These are phyloP conservation scores for Lutraria rhynchaena DNA, from an alignment of 1,140 invertebrate species.

Conservation along the genomic window DNA sequence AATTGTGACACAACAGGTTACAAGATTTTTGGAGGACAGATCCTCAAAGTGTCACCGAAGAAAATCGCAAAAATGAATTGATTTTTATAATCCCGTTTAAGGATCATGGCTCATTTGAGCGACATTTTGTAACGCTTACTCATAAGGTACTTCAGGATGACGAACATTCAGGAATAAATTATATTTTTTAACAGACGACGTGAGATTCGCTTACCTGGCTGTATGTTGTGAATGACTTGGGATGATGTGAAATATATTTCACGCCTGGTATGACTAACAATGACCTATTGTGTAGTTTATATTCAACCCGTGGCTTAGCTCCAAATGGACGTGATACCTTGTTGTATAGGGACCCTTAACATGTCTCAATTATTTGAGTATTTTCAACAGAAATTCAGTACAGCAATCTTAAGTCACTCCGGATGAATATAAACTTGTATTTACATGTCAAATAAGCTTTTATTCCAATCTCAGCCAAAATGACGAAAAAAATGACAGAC, in stretches of 20 bases:
- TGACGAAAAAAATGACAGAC: constrained; percentile 39
- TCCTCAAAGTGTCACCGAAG: constrained; percentile 36
- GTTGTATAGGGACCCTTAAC: not conserved
- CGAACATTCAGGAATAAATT: constrained; percentile 50
- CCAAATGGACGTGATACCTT: constrained; percentile 15
- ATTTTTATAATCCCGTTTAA: constrained; percentile 30
- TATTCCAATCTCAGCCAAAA: constrained; percentile 13
- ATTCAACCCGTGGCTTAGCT: constrained; percentile 7
- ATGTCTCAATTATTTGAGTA: constrained; percentile 32
- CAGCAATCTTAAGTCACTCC: not conserved
- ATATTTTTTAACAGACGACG: not conserved
- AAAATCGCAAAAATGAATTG: constrained; percentile 33
- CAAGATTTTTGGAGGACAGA: constrained; percentile 27
- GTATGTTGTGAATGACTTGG: too few species aligned
- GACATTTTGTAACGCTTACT: constrained; percentile 19
- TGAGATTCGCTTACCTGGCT: too few species aligned
- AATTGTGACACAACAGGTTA: constrained; percentile 14
- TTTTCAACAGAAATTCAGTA: constrained; percentile 26
- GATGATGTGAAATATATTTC: too few species aligned
- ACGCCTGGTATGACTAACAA: constrained; percentile 18
- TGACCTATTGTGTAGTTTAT: constrained; percentile 29
- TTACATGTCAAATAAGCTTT: constrained; percentile 22
- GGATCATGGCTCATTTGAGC: constrained; percentile 24
- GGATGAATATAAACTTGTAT: constrained; percentile 37
- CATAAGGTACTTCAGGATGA: constrained; percentile 19